Percentiles rank a stretch among this genome's conserved stretches.
Conservation (phyloP, 2,888 invertebrate species). For the Axea sp. region DNA sequence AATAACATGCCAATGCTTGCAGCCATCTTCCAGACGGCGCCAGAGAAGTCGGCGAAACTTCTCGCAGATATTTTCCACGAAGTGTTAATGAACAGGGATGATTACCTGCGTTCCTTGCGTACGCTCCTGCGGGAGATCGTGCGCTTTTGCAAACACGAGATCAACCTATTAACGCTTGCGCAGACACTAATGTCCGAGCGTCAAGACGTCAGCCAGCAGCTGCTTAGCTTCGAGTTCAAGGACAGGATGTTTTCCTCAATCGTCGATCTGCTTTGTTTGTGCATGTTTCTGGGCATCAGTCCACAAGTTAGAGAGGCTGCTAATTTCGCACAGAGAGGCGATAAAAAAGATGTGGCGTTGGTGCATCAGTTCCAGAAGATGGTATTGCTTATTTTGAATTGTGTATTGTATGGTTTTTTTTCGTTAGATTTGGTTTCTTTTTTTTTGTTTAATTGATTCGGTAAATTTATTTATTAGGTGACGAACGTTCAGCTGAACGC, state of each 20-base stretch:
- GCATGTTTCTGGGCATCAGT: conserved; percentile 88
- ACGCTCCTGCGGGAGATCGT: conserved; percentile 93
- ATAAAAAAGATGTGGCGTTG: conserved; percentile 79
- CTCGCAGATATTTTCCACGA: conserved; percentile 94
- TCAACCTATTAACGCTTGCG: conserved; percentile 89
- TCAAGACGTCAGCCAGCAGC: conserved; percentile 83
- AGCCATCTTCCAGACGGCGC: conserved; percentile 91
- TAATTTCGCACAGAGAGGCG: conserved; percentile 80
- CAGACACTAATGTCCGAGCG: conserved; percentile 86
- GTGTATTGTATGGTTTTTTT: no score
- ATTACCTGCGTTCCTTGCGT: conserved; percentile 92
- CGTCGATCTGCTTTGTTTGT: conserved; percentile 91
- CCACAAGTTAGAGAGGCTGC: conserved; percentile 87
- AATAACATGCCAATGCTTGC: conserved; percentile 96
- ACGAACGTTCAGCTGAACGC: conserved; percentile 89
- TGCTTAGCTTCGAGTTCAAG: conserved; percentile 85
- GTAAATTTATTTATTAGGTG: conserved; percentile 58
- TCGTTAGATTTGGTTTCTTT: no score
- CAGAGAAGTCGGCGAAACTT: conserved; percentile 89
- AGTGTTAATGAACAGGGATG: conserved; percentile 91
- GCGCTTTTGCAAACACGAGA: conserved; percentile 89
- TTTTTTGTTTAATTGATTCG: no score
- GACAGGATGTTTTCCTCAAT: conserved; percentile 92
- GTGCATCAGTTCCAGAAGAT: conserved; percentile 80
- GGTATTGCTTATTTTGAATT: no score